Evolutionary conservation across 2,113 vertebrate genomes (phyloP).

Genomic region (Emydura subglobosa): DNA sequence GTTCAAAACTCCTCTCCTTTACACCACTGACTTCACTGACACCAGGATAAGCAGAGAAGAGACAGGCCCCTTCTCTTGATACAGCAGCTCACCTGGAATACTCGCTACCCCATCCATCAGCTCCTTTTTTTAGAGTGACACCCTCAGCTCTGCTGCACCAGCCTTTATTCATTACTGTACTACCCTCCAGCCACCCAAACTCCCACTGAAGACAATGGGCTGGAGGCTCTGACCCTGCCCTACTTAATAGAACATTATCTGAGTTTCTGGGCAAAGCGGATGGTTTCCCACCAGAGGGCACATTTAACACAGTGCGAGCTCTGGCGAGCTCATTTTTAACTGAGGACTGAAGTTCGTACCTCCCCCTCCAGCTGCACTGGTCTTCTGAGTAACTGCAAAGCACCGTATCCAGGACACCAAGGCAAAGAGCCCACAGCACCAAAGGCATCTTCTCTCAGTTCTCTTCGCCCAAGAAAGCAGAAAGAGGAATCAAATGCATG

Average conservation of each 20-base stretch:
- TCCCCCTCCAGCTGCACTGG: slow-evolving; percentile 91
- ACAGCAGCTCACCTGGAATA: no score
- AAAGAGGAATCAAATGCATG: background rate
- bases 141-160: background rate
- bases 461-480: background rate
- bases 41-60: background rate
- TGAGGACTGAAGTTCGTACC: slow-evolving; percentile 67
- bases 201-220: background rate
- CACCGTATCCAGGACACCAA: slow-evolving; percentile 73
- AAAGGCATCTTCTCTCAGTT: background rate
- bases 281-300: background rate
- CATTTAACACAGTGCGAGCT: background rate
- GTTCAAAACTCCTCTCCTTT: background rate
- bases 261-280: background rate
- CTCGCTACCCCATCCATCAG: no score
- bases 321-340: background rate
- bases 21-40: background rate
- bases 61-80: background rate
- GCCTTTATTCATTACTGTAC: no score
- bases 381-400: slow-evolving; percentile 81
- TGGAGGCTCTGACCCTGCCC: background rate
- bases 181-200: background rate
- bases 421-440: slow-evolving; percentile 76
- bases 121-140: no score
- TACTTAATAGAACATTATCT: background rate